Percentiles rank a stretch among this genome's conserved stretches.
Conservation (phyloP, 53 echinoderm and acorn worm species). For the Holothuria leucospilota region DNA sequence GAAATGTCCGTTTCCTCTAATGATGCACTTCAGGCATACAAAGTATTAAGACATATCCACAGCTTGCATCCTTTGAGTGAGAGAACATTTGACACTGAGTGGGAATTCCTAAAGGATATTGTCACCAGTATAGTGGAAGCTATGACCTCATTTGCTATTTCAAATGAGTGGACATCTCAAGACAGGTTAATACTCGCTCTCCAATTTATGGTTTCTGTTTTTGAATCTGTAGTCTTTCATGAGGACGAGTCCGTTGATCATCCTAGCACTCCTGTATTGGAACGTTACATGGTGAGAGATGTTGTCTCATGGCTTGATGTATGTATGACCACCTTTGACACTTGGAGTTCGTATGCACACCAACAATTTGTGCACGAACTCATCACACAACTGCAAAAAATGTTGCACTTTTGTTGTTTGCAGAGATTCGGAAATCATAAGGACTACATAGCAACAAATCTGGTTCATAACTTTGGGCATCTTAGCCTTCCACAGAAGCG, state of each 20-base stretch:
- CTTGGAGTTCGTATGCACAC: background rate
- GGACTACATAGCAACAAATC: background rate
- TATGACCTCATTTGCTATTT: background rate
- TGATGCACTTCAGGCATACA: slow-evolving; percentile 3
- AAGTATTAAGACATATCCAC: slow-evolving; percentile 5
- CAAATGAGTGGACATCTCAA: background rate
- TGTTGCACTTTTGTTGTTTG: background rate
- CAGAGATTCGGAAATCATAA: background rate
- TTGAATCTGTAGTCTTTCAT: slow-evolving; percentile 21
- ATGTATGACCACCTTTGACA: slow-evolving; percentile 1
- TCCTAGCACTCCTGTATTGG: background rate
- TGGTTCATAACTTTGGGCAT: slow-evolving; percentile 6
- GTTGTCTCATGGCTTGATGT: slow-evolving; percentile 6
- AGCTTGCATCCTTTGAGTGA: background rate
- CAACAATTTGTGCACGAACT: slow-evolving; percentile 7
- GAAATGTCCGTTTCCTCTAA: no score
- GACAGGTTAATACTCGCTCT: slow-evolving; percentile 14
- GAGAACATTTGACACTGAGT: slow-evolving; percentile 4
- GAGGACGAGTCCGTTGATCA: background rate
- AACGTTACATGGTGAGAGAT: slow-evolving; percentile 23
- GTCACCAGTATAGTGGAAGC: background rate
- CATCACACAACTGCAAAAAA: slow-evolving; percentile 2
- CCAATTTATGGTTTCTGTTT: slow-evolving; percentile 11
- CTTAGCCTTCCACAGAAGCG: slow-evolving; percentile 20
- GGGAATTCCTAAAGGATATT: slow-evolving; percentile 4